Percentiles rank a stretch among this genome's conserved stretches.
Evolutionary conservation across 2,888 invertebrate genomes (phyloP).

Genomic region (Cryptocephalus primarius): DNA sequence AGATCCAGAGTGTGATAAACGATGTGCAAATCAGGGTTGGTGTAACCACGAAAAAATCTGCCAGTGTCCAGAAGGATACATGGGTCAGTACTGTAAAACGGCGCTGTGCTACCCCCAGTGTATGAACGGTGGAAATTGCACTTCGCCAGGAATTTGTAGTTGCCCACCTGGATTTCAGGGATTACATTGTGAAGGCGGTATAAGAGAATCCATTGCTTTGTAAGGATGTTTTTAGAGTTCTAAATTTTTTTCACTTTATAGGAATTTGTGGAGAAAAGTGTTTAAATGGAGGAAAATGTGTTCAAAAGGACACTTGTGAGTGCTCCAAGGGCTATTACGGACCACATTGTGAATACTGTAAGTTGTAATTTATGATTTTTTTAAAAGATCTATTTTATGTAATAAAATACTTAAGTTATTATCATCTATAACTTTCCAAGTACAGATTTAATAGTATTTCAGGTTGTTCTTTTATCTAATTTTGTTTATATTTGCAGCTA

Average conservation of each 20-base stretch:
- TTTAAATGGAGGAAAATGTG: slow-evolving; percentile 86
- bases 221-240: too few relatives aligned
- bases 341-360: slow-evolving; percentile 81
- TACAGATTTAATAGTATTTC: neutral
- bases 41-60: slow-evolving; percentile 77
- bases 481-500: slow-evolving; percentile 22
- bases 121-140: slow-evolving; percentile 86
- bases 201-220: neutral
- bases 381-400: slow-evolving; percentile 1
- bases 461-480: neutral
- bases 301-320: slow-evolving; percentile 87
- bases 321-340: slow-evolving; percentile 89
- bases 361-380: slow-evolving; percentile 36
- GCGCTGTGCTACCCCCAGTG: slow-evolving; percentile 88
- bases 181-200: slow-evolving; percentile 32
- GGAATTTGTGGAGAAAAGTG: slow-evolving; percentile 88
- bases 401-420: too few relatives aligned
- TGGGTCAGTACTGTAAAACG: slow-evolving; percentile 82
- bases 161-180: slow-evolving; percentile 88
- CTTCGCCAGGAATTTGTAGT: slow-evolving; percentile 78
- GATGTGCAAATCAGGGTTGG: slow-evolving; percentile 76
- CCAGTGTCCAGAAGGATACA: slow-evolving; percentile 81
- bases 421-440: too few relatives aligned
- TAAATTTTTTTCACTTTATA: slow-evolving; percentile 29
- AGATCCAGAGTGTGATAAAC: slow-evolving; percentile 81